Evolutionary conservation across 2,888 invertebrate genomes (phyloP).

Genomic region (Quadriops clusia): DNA sequence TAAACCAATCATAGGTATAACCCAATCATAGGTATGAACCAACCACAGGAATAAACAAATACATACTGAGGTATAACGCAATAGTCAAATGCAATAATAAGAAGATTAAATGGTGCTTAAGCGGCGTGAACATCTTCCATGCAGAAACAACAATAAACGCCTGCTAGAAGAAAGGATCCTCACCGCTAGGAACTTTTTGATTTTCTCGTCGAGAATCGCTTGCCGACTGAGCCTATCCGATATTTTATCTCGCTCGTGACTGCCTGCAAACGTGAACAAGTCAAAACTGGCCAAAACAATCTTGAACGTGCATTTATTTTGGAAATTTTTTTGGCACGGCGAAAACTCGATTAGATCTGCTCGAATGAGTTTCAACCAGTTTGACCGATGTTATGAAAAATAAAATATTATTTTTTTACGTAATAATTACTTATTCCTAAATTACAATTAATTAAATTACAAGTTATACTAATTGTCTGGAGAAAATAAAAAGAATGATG

Average conservation of each 20-base stretch:
- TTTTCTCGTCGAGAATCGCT: conserved; percentile 84
- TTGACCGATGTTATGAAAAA: neutral
- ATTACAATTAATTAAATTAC: conserved; percentile 2
- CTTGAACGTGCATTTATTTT: conserved; percentile 4
- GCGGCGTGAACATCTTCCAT: conserved; percentile 35
- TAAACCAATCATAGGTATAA: too few relatives aligned
- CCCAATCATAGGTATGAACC: conserved; percentile 7
- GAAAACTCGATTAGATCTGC: neutral
- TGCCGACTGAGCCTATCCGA: conserved; percentile 68
- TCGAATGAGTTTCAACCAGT: conserved; percentile 1
- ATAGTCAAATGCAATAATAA: conserved; percentile 12
- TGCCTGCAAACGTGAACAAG: conserved; percentile 27
- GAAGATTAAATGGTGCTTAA: conserved; percentile 30
- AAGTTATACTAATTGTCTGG: conserved; percentile 5
- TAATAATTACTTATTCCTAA: conserved; percentile 1
- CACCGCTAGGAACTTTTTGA: conserved; percentile 91
- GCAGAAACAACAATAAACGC: conserved; percentile 24
- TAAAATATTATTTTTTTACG: too few relatives aligned
- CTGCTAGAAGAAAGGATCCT: conserved; percentile 31
- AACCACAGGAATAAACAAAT: conserved; percentile 16
- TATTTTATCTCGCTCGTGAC: conserved; percentile 52
- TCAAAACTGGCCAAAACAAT: conserved; percentile 14
- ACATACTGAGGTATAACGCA: conserved; percentile 11
- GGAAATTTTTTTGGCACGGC: neutral
- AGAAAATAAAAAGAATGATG: conserved; percentile 11